Percentiles rank a stretch among this genome's conserved stretches.
phyloP scores from a whole-genome alignment of 2,797 vertebrate genomes.

The Sardinella longiceps region DNA sequence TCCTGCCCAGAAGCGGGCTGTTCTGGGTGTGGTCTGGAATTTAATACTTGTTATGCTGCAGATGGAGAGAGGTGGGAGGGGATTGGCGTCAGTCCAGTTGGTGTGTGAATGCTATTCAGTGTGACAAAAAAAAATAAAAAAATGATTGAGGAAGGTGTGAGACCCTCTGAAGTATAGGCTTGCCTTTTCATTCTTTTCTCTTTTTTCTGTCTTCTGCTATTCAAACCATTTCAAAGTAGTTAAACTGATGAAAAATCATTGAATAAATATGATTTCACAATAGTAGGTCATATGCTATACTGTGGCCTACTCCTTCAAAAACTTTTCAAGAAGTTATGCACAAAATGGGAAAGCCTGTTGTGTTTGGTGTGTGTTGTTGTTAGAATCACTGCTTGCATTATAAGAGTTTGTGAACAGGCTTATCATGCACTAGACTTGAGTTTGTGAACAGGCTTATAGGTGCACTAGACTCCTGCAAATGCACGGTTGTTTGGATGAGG shows the following conservation, averaged over 20 bases:
- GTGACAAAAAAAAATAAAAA: not conserved
- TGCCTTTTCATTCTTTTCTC: not conserved
- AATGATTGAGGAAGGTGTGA: not conserved
- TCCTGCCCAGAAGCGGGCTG: constrained; percentile 38
- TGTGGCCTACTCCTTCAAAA: not conserved
- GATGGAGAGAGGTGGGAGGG: constrained; percentile 37
- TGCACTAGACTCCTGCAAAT: constrained; percentile 27
- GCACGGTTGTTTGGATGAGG: constrained; percentile 4
- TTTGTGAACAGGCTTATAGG: constrained; percentile 14
- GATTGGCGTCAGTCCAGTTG: constrained; percentile 11
- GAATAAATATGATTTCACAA: not conserved
- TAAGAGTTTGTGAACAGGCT: constrained; percentile 33
- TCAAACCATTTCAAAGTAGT: not conserved
- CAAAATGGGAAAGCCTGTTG: not conserved
- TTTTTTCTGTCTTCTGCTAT: not conserved
- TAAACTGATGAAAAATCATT: not conserved
- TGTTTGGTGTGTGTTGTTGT: not conserved
- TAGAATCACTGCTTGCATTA: not conserved
- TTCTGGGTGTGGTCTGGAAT: constrained; percentile 70
- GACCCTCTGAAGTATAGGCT: not conserved
- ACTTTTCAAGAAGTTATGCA: not conserved
- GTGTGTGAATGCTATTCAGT: constrained; percentile 14
- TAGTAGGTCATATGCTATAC: not conserved
- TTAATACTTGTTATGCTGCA: constrained; percentile 44
- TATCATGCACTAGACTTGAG: constrained; percentile 8